Percentiles rank a stretch among this genome's conserved stretches.
Evolutionary conservation across 2,888 invertebrate species (phyloP).

Genomic region (Drepanosiphum platanoidis): DNA sequence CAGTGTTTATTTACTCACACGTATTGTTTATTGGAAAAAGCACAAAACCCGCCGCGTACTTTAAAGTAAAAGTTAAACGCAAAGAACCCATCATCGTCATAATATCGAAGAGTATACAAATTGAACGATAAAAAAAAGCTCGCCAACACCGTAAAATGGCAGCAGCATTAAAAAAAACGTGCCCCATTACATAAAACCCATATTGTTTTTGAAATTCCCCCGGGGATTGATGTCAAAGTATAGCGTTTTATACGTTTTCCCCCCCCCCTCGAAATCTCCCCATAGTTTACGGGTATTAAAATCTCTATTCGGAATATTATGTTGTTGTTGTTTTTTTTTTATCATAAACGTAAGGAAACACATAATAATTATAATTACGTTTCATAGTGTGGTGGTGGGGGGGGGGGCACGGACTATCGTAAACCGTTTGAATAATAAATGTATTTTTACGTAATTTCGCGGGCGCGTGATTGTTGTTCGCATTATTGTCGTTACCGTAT

Average conservation of each 20-base stretch:
- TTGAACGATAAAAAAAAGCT: constrained; percentile 3
- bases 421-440: neutral
- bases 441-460: neutral
- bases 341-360: neutral
- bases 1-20: too few species aligned
- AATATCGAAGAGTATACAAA: neutral
- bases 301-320: neutral
- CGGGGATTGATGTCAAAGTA: neutral
- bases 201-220: constrained; percentile 37
- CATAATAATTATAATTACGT: neutral
- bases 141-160: neutral
- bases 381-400: too few species aligned
- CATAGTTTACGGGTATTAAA: neutral
- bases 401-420: neutral
- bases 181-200: neutral
- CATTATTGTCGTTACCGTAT: neutral
- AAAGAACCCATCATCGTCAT: too few species aligned
- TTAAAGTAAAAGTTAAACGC: neutral
- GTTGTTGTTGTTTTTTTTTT: neutral
- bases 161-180: too few species aligned
- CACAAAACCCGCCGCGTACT: too few species aligned
- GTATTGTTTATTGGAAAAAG: too few species aligned
- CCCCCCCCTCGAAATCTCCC: neutral
- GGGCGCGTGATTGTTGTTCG: neutral
- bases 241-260: neutral